Evolutionary conservation across 2,888 invertebrate species (phyloP).

Genomic region (Campoplex capitator): DNA sequence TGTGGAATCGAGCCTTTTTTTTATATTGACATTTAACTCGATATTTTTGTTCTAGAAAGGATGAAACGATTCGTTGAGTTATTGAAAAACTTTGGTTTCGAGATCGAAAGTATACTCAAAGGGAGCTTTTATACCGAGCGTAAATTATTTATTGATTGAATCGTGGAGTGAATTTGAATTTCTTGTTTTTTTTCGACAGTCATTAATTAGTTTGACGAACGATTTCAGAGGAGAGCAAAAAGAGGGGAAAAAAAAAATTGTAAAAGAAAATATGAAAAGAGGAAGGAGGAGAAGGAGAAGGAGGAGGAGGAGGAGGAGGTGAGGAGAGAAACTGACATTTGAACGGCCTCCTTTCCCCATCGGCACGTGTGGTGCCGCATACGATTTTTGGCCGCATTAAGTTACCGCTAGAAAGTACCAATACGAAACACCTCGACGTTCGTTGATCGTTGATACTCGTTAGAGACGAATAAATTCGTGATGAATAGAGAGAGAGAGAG

Average conservation of each 20-base stretch:
- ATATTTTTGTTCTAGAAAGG: no score
- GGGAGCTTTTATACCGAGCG: no score
- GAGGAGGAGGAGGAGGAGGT: neutral
- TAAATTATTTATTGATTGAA: no score
- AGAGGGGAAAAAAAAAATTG: neutral
- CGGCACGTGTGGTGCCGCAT: slow-evolving; percentile 61
- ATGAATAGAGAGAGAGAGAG: slow-evolving; percentile 9
- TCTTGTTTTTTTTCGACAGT: neutral
- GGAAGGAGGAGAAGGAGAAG: neutral
- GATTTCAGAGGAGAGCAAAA: neutral
- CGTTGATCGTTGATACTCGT: slow-evolving; percentile 16
- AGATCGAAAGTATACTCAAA: no score
- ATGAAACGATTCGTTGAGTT: no score
- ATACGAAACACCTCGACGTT: slow-evolving; percentile 19
- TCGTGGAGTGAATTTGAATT: neutral
- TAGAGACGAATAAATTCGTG: slow-evolving; percentile 12
- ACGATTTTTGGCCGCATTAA: slow-evolving; percentile 64
- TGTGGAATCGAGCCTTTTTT: no score
- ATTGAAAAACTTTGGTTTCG: no score
- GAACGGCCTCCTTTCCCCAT: slow-evolving; percentile 73
- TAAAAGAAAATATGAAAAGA: neutral
- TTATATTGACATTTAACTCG: no score
- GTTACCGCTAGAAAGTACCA: slow-evolving; percentile 64
- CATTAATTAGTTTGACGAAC: neutral
- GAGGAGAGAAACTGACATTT: slow-evolving; percentile 70